phyloP scores from a whole-genome alignment of 1,140 invertebrate species.

The Stratiolaelaps scimitus region DNA sequence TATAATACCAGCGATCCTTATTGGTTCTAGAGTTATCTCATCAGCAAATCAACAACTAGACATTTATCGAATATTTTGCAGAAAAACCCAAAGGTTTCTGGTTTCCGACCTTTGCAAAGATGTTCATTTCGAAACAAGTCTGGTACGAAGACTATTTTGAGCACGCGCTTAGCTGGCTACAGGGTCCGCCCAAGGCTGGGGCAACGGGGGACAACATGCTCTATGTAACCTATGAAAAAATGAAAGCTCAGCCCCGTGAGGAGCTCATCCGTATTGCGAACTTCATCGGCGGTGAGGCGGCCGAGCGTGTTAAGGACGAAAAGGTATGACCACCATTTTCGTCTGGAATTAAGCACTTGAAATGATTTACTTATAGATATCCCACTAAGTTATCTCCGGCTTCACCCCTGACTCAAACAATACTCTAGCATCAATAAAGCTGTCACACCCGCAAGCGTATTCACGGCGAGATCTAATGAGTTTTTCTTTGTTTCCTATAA shows the following conservation, averaged over 20 bases:
- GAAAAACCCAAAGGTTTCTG: constrained; percentile 33
- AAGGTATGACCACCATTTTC: constrained; percentile 34
- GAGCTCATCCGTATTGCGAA: constrained; percentile 41
- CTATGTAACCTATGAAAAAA: constrained; percentile 45
- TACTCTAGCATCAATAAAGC: neutral
- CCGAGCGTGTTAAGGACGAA: constrained; percentile 37
- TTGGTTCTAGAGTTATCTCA: too few relatives aligned
- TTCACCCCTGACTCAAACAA: neutral
- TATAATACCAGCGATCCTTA: too few relatives aligned
- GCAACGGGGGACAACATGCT: constrained; percentile 41
- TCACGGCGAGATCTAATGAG: too few relatives aligned
- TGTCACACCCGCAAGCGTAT: too few relatives aligned
- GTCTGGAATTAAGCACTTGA: too few relatives aligned
- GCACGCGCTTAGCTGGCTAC: constrained; percentile 39
- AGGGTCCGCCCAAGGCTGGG: constrained; percentile 34
- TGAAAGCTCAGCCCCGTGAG: constrained; percentile 41
- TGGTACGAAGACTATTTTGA: constrained; percentile 42
- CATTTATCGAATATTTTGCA: neutral
- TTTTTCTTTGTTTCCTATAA: constrained; percentile 6
- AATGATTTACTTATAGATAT: too few relatives aligned
- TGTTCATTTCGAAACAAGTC: constrained; percentile 38
- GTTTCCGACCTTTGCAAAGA: constrained; percentile 40
- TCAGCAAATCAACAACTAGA: neutral
- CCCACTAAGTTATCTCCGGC: too few relatives aligned
- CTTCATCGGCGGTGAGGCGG: constrained; percentile 40